Evolutionary conservation across 2,113 vertebrate genomes (phyloP).

Genomic region (Menidia beryllina): DNA sequence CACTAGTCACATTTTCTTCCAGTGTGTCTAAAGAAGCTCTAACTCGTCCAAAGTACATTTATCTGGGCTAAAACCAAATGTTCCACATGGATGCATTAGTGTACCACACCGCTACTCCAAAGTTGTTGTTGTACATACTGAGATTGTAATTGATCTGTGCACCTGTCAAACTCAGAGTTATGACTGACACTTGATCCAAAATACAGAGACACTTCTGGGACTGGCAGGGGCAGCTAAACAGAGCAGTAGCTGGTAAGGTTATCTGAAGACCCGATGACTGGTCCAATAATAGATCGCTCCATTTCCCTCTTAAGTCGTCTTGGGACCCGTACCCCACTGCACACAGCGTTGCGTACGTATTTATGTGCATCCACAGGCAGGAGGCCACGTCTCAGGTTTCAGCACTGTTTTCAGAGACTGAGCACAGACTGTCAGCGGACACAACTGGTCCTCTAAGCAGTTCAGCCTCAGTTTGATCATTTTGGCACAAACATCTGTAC

Average conservation of each 20-base stretch:
- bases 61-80: neutral
- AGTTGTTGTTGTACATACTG: constrained; percentile 1
- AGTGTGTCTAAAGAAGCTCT: neutral
- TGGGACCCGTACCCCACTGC: constrained; percentile 27
- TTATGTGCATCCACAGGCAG: constrained; percentile 25
- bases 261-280: constrained; percentile 43
- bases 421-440: constrained; percentile 4
- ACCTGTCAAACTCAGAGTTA: constrained; percentile 42
- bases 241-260: constrained; percentile 39
- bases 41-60: neutral
- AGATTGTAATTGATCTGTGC: constrained; percentile 24
- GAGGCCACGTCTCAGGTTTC: constrained; percentile 21
- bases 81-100: neutral
- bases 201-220: constrained; percentile 21
- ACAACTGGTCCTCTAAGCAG: constrained; percentile 7
- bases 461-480: constrained; percentile 1
- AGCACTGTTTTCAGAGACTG: constrained; percentile 9
- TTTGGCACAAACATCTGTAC: neutral
- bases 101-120: neutral
- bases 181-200: constrained; percentile 44
- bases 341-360: constrained; percentile 30
- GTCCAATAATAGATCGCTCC: constrained; percentile 57
- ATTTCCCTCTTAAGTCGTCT: constrained; percentile 36
- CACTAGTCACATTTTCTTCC: neutral
- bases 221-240: constrained; percentile 39